A percentile compares a stretch with the other conserved stretches of the same genome.
Conservation (phyloP, 2,797 vertebrate species). For the Trachurus trachurus region DNA sequence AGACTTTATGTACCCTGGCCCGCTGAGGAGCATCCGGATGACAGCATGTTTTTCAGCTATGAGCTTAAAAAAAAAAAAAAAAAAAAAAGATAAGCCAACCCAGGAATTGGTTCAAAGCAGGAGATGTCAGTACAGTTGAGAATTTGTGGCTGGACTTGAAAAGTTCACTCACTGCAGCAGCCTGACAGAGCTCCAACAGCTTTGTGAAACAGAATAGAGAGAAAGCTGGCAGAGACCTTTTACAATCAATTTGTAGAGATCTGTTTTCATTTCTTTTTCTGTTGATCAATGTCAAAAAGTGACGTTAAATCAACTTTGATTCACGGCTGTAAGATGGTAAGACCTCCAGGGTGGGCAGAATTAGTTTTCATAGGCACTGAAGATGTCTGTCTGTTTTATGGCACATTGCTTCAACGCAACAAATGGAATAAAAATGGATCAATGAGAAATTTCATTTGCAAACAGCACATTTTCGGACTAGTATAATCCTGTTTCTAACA, state of each 20-base stretch:
- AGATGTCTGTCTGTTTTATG: background rate
- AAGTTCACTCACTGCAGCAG: background rate
- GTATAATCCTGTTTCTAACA: slow-evolving; percentile 29
- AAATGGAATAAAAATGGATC: slow-evolving; percentile 6
- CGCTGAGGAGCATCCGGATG: no score
- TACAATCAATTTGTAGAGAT: background rate
- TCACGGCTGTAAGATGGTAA: background rate
- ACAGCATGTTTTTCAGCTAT: no score
- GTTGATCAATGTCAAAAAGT: background rate
- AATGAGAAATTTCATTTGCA: slow-evolving; percentile 25
- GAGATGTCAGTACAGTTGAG: background rate
- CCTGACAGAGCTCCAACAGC: background rate
- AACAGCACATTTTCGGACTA: slow-evolving; percentile 31
- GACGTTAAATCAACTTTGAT: background rate
- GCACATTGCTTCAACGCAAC: slow-evolving; percentile 5
- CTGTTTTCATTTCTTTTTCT: background rate
- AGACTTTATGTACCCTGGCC: background rate
- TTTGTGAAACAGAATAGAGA: background rate
- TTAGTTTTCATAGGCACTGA: background rate
- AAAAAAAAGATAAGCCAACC: background rate
- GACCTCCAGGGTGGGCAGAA: background rate
- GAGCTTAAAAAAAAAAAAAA: no score
- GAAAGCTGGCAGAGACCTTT: background rate
- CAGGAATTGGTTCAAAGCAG: background rate
- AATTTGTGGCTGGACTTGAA: background rate